Percentiles rank a stretch among this genome's conserved stretches.
These are phyloP conservation scores for Halesus radiatus DNA, from an alignment of 1,140 invertebrate species.

Conservation along the genomic window DNA sequence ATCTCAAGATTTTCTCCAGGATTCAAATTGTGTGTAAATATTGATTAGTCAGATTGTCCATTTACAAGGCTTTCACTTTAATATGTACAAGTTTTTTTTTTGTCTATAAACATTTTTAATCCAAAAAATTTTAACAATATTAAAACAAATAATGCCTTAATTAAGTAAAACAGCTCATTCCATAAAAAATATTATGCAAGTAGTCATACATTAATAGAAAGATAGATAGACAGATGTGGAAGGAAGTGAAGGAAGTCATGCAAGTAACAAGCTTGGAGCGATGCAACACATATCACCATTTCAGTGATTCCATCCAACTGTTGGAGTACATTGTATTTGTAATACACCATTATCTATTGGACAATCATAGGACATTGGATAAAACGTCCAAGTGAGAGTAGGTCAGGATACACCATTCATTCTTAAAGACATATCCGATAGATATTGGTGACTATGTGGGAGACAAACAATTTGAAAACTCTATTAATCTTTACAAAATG, in stretches of 20 bases:
- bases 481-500: not conserved
- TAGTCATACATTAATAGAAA: slow-evolving; percentile 16
- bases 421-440: not conserved
- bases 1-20: too few relatives aligned
- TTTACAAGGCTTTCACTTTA: too few relatives aligned
- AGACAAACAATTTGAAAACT: slow-evolving; percentile 23
- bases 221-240: slow-evolving; percentile 31
- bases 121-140: too few relatives aligned
- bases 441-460: not conserved
- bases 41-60: too few relatives aligned
- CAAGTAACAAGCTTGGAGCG: slow-evolving; percentile 32
- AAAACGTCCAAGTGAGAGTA: not conserved
- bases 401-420: not conserved
- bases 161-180: too few relatives aligned
- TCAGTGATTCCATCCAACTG: slow-evolving; percentile 10
- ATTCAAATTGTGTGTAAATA: too few relatives aligned
- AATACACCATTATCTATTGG: slow-evolving; percentile 2
- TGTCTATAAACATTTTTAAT: too few relatives aligned
- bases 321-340: not conserved
- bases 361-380: not conserved
- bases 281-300: slow-evolving; percentile 23
- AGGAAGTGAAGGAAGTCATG: slow-evolving; percentile 31
- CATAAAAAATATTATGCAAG: not conserved
- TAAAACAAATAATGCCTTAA: too few relatives aligned
- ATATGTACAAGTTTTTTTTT: too few relatives aligned